Base-by-base conservation (phyloP, 1,140 invertebrate genomes). In the Aphelinus atriplicis region DNA sequence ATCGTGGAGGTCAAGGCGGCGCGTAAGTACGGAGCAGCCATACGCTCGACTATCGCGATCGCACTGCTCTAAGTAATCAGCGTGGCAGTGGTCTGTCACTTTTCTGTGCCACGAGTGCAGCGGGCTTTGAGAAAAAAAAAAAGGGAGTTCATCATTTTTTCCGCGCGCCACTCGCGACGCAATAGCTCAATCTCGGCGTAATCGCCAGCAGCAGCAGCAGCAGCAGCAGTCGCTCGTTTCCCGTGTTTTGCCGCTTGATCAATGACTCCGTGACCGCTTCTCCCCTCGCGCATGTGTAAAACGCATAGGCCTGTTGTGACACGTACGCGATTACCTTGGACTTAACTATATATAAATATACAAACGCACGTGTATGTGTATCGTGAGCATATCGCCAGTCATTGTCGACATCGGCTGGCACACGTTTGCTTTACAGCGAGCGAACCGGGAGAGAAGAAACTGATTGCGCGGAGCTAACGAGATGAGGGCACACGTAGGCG, bases 261-360 rank as follows among this genome's bases (percentile, higher is more conserved):
- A 84, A 83, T 84, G 82, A 81, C 79, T 83, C 77, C 79, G 71
- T 75, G 67, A 73, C 64, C 7, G 68, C 62, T 64, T 75, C 73
- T 70, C 78, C 69, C 56, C n/a, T 57, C 50, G 53, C 47, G 50
- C 6, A 2, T 48, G 47, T 9, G 51, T 10, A 45, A 55, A 46
- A n/a, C 69, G 50, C 60, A 10, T 6, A 43, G 6, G 45, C n/a
- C n/a, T 76, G 77, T 87, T 87, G 84, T 84, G 84, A 87, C 84
- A 86, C 26, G 26, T 86, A 87, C 81, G 83, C 79, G 84, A 86
- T 86, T 84, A 83, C 85, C 85, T 87, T 87, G 85, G 82, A 82
- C 81, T 85, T 85, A 26, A 26, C 26, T 26, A 82, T 81, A 80
- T 74, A 75, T 79, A 76, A 64, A 72, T 78, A 77, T 77, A 78